Evolutionary conservation across 2,888 invertebrate species (phyloP).

Genomic region (Ditula angustiorana): DNA sequence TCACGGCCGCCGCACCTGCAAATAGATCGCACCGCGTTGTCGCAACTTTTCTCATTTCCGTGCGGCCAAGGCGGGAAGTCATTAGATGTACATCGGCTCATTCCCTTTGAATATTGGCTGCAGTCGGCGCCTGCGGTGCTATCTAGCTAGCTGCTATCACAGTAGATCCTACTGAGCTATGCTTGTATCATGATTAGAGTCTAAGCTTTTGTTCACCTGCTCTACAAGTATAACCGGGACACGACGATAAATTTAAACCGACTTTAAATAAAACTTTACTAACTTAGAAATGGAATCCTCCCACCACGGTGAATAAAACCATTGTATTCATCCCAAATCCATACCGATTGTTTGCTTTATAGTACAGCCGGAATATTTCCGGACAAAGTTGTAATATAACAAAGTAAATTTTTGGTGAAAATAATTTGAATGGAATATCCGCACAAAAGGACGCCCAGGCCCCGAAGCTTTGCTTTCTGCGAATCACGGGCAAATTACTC

Average conservation of each 20-base stretch:
- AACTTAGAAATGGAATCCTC: no score
- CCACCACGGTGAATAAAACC: no score
- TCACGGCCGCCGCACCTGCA: constrained; percentile 13
- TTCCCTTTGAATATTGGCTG: neutral
- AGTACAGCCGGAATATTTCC: constrained; percentile 9
- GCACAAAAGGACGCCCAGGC: constrained; percentile 8
- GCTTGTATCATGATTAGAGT: no score
- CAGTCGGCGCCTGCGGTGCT: neutral
- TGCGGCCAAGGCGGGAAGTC: constrained; percentile 38
- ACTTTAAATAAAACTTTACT: no score
- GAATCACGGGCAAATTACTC: constrained; percentile 25
- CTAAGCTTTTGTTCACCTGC: no score
- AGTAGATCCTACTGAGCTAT: no score
- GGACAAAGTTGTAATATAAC: constrained; percentile 12
- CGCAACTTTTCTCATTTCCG: constrained; percentile 53
- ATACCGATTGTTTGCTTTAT: neutral
- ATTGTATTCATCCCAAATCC: neutral
- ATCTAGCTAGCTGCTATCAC: no score
- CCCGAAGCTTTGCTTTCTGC: neutral
- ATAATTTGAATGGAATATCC: constrained; percentile 22
- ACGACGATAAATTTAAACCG: no score
- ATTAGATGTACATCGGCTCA: constrained; percentile 13
- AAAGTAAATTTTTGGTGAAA: constrained; percentile 23
- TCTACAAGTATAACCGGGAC: no score
- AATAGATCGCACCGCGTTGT: constrained; percentile 31